Evolutionary conservation across 1,140 invertebrate species (phyloP).

Genomic region (Planococcus citri): DNA sequence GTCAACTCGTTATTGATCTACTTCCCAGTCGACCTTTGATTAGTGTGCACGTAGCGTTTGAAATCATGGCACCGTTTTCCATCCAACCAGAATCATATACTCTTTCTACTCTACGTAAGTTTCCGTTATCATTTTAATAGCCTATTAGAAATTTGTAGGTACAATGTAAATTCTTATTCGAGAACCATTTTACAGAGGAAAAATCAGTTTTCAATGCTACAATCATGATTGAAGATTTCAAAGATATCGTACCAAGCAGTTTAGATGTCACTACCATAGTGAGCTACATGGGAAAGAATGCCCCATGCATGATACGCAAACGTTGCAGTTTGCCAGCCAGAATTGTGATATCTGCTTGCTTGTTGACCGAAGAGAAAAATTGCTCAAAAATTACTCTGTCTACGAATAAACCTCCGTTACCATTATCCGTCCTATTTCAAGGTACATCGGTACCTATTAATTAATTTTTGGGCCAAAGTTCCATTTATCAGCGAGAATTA

Average conservation of each 20-base stretch:
- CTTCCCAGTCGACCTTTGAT: background rate
- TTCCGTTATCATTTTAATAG: background rate
- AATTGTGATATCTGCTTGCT: background rate
- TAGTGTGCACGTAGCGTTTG: background rate
- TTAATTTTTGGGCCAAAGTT: too few species aligned
- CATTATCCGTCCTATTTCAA: background rate
- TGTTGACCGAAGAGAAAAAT: background rate
- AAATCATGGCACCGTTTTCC: background rate
- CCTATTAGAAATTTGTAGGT: too few species aligned
- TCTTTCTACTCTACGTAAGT: background rate
- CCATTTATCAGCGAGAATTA: background rate
- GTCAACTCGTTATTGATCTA: background rate
- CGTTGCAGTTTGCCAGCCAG: background rate
- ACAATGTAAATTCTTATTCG: background rate
- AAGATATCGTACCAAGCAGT: background rate
- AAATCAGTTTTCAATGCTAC: background rate
- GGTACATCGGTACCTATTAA: background rate
- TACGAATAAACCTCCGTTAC: slow-evolving; percentile 2
- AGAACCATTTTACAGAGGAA: background rate
- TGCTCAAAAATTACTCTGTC: background rate
- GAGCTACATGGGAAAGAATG: background rate
- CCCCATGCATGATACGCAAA: background rate
- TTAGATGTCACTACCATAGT: background rate
- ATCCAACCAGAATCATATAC: background rate
- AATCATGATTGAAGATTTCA: background rate